These are phyloP conservation scores for Spongia lamella DNA, from an alignment of 37 sponge, comb jelly and placozoan genomes.

Conservation along the genomic window DNA sequence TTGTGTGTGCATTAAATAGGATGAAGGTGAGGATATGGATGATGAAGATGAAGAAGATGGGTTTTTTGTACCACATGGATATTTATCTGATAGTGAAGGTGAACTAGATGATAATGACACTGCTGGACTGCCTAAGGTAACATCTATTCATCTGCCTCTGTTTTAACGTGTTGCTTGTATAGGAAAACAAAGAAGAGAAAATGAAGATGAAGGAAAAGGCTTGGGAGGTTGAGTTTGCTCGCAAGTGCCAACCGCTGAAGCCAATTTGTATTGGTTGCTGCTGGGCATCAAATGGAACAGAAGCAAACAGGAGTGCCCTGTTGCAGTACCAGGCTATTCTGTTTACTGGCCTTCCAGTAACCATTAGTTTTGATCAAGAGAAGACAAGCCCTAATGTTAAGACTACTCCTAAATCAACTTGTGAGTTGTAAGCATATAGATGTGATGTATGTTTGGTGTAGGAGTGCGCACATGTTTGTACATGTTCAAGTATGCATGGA, in stretches of 20 bases:
- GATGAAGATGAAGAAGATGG: slow-evolving; percentile 91
- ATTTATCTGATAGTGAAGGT: slow-evolving; percentile 96
- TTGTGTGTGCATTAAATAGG: slow-evolving; percentile 16
- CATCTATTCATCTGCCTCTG: neutral
- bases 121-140: neutral
- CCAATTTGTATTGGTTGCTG: slow-evolving; percentile 64
- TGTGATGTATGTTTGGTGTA: no score
- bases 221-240: slow-evolving; percentile 76
- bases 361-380: neutral
- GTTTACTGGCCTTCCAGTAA: neutral
- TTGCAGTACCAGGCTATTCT: neutral
- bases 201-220: slow-evolving; percentile 62
- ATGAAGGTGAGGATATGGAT: slow-evolving; percentile 65
- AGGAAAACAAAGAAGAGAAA: slow-evolving; percentile 25
- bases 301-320: neutral
- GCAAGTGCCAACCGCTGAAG: slow-evolving; percentile 64
- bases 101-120: slow-evolving; percentile 53
- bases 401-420: neutral
- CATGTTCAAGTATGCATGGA: no score
- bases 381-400: neutral
- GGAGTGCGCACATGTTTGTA: no score
- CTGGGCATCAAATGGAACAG: slow-evolving; percentile 29
- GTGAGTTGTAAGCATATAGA: no score
- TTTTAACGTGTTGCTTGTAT: neutral
- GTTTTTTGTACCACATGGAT: slow-evolving; percentile 99